phyloP scores from a whole-genome alignment of 2,888 invertebrate genomes.

The Leptopilina drosophilae region DNA sequence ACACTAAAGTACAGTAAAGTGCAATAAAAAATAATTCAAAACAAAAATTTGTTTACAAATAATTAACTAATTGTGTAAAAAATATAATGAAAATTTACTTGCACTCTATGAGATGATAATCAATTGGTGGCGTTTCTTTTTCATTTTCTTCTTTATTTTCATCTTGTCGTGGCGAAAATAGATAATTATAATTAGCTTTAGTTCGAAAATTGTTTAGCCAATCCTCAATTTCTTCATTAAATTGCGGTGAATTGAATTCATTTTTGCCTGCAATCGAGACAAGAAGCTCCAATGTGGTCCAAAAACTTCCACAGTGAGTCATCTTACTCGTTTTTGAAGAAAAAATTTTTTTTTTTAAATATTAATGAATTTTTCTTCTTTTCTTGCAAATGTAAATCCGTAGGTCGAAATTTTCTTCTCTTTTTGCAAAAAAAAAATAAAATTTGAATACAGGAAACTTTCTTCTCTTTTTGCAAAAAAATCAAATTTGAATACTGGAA shows the following conservation, averaged over 20 bases:
- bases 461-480: too few relatives aligned
- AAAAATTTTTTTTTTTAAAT: background rate
- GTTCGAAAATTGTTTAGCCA: constrained; percentile 62
- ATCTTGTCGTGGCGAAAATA: background rate
- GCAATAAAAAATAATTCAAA: background rate
- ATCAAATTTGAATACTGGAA: too few relatives aligned
- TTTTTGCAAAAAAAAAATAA: too few relatives aligned
- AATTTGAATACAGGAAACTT: too few relatives aligned
- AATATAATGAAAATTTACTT: background rate
- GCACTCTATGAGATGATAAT: constrained; percentile 23
- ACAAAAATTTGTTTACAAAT: background rate
- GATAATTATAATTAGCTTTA: too few relatives aligned
- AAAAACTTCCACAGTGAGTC: constrained; percentile 79
- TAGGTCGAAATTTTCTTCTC: too few relatives aligned
- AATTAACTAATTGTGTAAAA: too few relatives aligned
- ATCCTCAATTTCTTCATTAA: constrained; percentile 66
- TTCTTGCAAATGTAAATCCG: too few relatives aligned
- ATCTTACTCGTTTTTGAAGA: constrained; percentile 37
- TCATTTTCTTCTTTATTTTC: background rate
- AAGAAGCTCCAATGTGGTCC: constrained; percentile 82
- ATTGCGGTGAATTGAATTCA: constrained; percentile 49
- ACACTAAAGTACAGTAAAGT: too few relatives aligned
- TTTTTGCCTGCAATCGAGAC: constrained; percentile 47
- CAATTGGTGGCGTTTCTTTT: background rate
- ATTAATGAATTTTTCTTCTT: too few relatives aligned